A percentile compares a stretch with the other conserved stretches of the same genome.
Evolutionary conservation across 1,140 invertebrate species (phyloP).

Genomic region (Drosophila varians): DNA sequence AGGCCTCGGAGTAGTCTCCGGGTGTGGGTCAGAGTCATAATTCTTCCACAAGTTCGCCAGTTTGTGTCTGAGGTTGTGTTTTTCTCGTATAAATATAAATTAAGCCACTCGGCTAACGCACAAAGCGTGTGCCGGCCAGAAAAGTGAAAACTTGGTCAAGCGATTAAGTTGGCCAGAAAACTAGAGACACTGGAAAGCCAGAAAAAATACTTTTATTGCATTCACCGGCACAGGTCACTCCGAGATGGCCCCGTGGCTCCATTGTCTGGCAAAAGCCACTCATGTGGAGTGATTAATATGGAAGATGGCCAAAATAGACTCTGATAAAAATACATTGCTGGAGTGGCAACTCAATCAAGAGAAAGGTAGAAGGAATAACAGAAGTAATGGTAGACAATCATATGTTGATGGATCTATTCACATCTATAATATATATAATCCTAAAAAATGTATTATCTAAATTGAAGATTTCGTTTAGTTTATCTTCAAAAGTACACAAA

Average conservation of each 20-base stretch:
- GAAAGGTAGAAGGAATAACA: neutral
- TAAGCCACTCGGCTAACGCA: conserved; percentile 76
- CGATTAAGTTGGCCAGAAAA: conserved; percentile 36
- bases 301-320: conserved; percentile 63
- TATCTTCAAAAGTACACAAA: neutral
- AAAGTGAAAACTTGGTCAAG: conserved; percentile 64
- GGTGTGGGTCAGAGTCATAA: conserved; percentile 79
- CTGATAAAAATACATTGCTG: conserved; percentile 22
- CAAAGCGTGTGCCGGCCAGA: conserved; percentile 32
- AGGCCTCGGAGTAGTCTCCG: conserved; percentile 2
- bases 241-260: conserved; percentile 48
- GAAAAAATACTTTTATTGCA: conserved; percentile 41
- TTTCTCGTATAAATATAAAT: conserved; percentile 79
- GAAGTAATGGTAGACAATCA: too few species aligned
- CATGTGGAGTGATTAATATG: conserved; percentile 76
- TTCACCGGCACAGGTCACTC: conserved; percentile 29
- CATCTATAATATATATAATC: neutral
- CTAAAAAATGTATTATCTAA: too few species aligned
- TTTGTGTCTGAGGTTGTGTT: conserved; percentile 36
- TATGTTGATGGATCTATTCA: too few species aligned
- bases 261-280: conserved; percentile 72
- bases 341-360: conserved; percentile 62
- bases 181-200: conserved; percentile 3
- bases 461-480: neutral
- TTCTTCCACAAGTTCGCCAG: conserved; percentile 75